phyloP scores from a whole-genome alignment of 2,888 invertebrate species.

The Lasius platythorax region DNA sequence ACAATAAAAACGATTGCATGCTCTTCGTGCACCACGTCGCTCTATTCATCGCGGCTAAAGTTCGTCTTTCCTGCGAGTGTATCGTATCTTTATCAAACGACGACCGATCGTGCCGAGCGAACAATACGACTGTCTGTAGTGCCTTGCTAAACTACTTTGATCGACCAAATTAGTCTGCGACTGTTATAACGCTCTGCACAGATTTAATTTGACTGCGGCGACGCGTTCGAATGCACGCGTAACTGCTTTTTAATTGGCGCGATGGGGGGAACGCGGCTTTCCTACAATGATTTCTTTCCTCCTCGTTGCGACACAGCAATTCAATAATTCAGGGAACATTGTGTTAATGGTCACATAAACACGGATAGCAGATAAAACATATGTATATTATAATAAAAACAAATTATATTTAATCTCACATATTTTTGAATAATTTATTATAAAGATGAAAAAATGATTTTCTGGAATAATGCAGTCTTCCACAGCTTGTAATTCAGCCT shows the following conservation, averaged over 20 bases:
- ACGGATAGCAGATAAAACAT: neutral
- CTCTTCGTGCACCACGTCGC: neutral
- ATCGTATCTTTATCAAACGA: slow-evolving; percentile 32
- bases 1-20: slow-evolving; percentile 40
- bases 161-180: slow-evolving; percentile 51
- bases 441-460: neutral
- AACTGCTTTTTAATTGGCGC: slow-evolving; percentile 52
- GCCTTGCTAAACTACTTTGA: slow-evolving; percentile 34
- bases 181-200: slow-evolving; percentile 18
- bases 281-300: neutral
- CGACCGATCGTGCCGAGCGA: slow-evolving; percentile 3
- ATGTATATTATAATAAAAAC: neutral
- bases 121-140: slow-evolving; percentile 18
- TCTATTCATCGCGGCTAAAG: slow-evolving; percentile 20
- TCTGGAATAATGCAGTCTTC: neutral
- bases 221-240: slow-evolving; percentile 27
- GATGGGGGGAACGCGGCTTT: neutral
- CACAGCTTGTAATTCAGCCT: neutral
- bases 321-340: neutral
- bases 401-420: neutral
- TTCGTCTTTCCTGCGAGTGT: neutral
- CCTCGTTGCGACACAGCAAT: neutral
- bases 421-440: neutral
- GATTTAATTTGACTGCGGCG: slow-evolving; percentile 50
- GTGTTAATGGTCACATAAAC: neutral